Evolutionary conservation across 1,140 invertebrate genomes (phyloP), one percentile per base, ranked within the genome.

Genomic region (Panagrolaimus sp.): DNA sequence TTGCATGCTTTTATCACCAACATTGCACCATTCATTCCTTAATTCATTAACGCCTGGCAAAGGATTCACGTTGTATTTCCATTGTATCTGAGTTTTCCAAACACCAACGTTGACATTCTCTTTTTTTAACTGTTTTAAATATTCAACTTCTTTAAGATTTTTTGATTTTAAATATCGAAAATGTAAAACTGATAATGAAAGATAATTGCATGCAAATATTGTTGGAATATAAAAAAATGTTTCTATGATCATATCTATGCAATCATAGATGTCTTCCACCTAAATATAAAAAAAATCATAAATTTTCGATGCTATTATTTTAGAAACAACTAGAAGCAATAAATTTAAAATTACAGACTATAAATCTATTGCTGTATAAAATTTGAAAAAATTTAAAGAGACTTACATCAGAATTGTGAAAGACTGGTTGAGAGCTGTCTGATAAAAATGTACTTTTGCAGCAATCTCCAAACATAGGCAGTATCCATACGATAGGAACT

Each of bases 181-280:
- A 23, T 69, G 63, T 16, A 69, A 42, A 8, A 69, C 67, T 14
- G 16, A 43, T 14, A 44, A 69, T 14, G 67, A 25, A 46, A 69
- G 9, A 31, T 25, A 67, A 23, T 69, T 69, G 38, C 67, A 66
- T 14, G 46, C 38, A 44, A 69, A 69, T 14, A 69, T 51, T 9
- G 42, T 69, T 11, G 67, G 67, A 27, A 69, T 51, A 53, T 69
- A 69, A 31, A 69, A 20, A 44, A 69, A 69, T 20, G 67, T 23
- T 46, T 69, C 67, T 25, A 69, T 31, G 14, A 69, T 14, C 67
- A 69, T 66, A n/a, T 69, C 67, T 31, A 66, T 46, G 11, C 27
- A 13, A 42, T 69, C 67, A 43, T 69, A 69, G 11, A 69, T 38
- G 7, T 67, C 62, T 66, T 69, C 27, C 13, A 69, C 25, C 67